phyloP scores from a whole-genome alignment of 1,140 invertebrate genomes.

The Cydia pomonella region DNA sequence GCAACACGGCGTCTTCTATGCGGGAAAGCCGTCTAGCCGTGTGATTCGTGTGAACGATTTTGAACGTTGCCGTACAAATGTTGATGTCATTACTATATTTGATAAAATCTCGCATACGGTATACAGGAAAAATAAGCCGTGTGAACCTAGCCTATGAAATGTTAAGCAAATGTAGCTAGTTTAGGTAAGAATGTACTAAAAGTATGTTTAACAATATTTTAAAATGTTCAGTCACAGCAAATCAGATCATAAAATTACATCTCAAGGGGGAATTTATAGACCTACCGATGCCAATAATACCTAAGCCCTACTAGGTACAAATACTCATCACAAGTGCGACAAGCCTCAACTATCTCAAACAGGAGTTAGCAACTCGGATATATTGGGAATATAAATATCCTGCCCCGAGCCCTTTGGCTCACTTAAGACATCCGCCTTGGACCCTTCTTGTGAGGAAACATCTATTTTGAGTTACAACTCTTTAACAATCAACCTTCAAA shows the following conservation, averaged over 20 bases:
- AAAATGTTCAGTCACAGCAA: background rate
- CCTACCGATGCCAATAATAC: background rate
- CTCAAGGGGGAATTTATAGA: too few relatives aligned
- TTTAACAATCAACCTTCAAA: background rate
- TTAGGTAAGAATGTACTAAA: too few relatives aligned
- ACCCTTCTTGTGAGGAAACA: slow-evolving; percentile 41
- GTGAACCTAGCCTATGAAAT: too few relatives aligned
- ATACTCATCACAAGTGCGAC: slow-evolving; percentile 12
- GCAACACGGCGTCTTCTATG: too few relatives aligned
- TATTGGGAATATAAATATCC: slow-evolving; percentile 55
- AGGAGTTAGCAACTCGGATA: slow-evolving; percentile 48
- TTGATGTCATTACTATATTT: too few relatives aligned
- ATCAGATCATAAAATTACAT: background rate
- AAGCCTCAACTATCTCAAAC: slow-evolving; percentile 28
- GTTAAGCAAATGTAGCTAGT: too few relatives aligned
- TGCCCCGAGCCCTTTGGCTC: slow-evolving; percentile 49
- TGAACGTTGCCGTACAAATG: too few relatives aligned
- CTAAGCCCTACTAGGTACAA: slow-evolving; percentile 10
- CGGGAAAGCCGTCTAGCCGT: too few relatives aligned
- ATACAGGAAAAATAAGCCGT: too few relatives aligned
- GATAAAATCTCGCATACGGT: too few relatives aligned
- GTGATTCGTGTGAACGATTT: too few relatives aligned
- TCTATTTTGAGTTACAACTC: slow-evolving; percentile 42
- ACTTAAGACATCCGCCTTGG: slow-evolving; percentile 52
- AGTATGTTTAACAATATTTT: background rate